Conservation (phyloP, 2,797 vertebrate species). For the Sylvia borin region DNA sequence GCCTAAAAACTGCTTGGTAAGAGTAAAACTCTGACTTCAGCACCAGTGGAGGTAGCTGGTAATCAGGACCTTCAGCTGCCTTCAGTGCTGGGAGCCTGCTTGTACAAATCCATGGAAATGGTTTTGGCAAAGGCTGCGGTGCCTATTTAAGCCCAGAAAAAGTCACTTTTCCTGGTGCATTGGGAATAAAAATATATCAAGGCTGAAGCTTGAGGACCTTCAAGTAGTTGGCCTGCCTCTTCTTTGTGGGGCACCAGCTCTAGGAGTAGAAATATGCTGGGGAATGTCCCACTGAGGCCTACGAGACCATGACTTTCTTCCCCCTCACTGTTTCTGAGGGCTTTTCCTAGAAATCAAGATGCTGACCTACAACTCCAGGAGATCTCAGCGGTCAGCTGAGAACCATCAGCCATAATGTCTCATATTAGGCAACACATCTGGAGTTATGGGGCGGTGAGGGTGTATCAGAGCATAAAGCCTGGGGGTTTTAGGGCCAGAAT, state of each 20-base stretch:
- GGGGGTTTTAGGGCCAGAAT: not conserved
- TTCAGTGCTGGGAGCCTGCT: not conserved
- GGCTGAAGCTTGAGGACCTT: not conserved
- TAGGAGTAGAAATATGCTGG: not conserved
- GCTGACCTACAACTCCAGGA: not conserved
- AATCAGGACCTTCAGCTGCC: not conserved
- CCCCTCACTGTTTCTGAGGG: fast-evolving
- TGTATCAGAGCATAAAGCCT: not conserved
- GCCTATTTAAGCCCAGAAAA: not conserved
- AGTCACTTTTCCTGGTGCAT: not conserved
- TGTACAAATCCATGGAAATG: not conserved
- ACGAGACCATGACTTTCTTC: fast-evolving
- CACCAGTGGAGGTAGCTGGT: not conserved
- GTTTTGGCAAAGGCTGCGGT: not conserved
- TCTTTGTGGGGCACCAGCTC: not conserved
- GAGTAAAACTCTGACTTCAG: not conserved
- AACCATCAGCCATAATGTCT: not conserved
- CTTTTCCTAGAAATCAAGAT: not conserved
- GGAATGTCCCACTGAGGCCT: not conserved
- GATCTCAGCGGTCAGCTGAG: not conserved
- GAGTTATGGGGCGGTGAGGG: fast-evolving
- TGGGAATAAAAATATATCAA: not conserved
- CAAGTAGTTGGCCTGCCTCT: not conserved
- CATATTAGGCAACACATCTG: not conserved
- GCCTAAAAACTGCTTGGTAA: not conserved